Percentiles rank a stretch among this genome's conserved stretches.
Conservation (phyloP, 1,140 invertebrate genomes). For the Ceratina calcarata region DNA sequence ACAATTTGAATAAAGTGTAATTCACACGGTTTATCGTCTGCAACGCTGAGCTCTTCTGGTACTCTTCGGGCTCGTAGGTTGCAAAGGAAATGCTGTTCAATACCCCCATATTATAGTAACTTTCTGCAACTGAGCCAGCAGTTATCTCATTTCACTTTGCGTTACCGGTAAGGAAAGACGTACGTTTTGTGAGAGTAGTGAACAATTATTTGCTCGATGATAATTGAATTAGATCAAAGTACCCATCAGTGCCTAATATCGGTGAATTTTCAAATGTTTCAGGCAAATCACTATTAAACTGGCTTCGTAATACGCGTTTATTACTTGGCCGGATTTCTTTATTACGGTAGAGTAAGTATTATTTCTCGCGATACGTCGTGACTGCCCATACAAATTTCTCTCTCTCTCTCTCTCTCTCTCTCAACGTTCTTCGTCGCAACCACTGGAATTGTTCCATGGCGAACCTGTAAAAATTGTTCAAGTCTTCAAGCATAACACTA, state of each 20-base stretch:
- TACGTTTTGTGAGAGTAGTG: constrained; percentile 38
- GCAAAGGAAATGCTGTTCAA: not conserved
- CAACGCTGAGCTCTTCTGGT: no score
- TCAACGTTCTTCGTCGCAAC: constrained; percentile 78
- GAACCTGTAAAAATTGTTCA: constrained; percentile 68
- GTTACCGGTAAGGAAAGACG: constrained; percentile 78
- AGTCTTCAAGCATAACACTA: not conserved
- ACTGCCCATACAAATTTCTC: constrained; percentile 17
- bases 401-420: not conserved
- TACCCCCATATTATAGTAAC: constrained; percentile 38
- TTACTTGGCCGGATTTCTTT: constrained; percentile 73
- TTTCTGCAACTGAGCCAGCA: constrained; percentile 27
- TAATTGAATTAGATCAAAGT: constrained; percentile 64
- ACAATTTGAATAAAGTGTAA: no score
- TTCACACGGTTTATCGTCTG: no score
- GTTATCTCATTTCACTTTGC: constrained; percentile 74
- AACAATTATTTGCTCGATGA: constrained; percentile 45
- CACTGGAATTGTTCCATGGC: constrained; percentile 80
- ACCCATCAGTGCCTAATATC: constrained; percentile 40
- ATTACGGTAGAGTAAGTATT: constrained; percentile 77
- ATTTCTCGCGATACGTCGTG: constrained; percentile 27
- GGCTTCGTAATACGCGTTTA: constrained; percentile 73
- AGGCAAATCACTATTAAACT: constrained; percentile 76
- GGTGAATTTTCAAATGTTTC: constrained; percentile 69
- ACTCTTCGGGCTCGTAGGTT: not conserved